Base-by-base conservation (phyloP, 2,113 vertebrate genomes). In the Ammodramus savannarum region DNA sequence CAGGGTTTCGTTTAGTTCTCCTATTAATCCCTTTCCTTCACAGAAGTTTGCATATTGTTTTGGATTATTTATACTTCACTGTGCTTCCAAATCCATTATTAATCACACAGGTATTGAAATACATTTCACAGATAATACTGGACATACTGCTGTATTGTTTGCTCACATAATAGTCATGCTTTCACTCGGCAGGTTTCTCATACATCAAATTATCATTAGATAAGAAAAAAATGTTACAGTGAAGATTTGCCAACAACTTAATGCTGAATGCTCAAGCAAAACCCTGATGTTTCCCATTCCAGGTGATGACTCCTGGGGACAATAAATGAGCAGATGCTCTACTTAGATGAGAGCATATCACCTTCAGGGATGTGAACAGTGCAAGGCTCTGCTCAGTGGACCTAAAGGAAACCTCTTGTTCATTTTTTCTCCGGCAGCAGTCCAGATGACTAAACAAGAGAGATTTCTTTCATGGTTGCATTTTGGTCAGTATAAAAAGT, bases 61-160 rank as follows among this genome's bases (percentile, higher is more conserved):
- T 92, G 92, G 93, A 94, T 96, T 96, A 93, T 96, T 95, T 97
- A 94, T 94, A 94, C 57, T 86, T 91, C 87, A 57, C 34, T 89
- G 44, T 95, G 90, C 89, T 96, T 97, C 95, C 90, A 92, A 95
- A 96, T 95, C 88, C 80, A 93, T 96, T 92, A 96, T 97, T 95
- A 96, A 95, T 96, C 93, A 96, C 95, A 90, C 93, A 95, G 95
- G 92, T 96, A 97, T 96, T 95, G 93, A 96, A 97, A 97, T 96
- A 93, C 85, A 75, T 96, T 96, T 96, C 87, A 78, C 93, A 95
- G 93, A 96, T 96, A 96, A 92, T 85, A 90, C 87, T 93, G 95
- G 95, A 90, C 96, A 94, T 96, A 96, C 90, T 94, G 94, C 83
- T 90, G 87, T 87, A 95, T 94, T 96, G 94, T 92, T 96, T 90